Evolutionary conservation across 2,888 invertebrate genomes (phyloP), one percentile per base, ranked within the genome.

Genomic region (Atrina japonica): DNA sequence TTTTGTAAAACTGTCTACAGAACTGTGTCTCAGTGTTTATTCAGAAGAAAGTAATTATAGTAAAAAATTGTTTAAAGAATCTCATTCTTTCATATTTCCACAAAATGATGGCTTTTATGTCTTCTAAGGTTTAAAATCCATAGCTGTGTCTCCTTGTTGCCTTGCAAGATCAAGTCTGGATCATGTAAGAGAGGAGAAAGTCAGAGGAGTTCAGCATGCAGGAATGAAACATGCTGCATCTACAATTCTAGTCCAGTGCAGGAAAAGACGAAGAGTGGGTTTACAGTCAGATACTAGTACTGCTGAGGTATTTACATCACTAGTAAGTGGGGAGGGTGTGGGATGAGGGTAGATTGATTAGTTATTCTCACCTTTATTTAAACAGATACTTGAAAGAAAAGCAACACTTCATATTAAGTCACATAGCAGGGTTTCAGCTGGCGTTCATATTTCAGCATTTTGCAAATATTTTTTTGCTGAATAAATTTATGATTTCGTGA

Each of bases 131-230:
- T 61, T 72, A 35, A 29, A 59, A 35, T 72, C 71, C n/a, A 45
- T 72, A 21, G 66, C 71, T 16, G 50, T 72, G 6, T 72, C 71
- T 14, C 67, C 66, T 1, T 72, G 71, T 52, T 72, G 71, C 27
- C 50, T 66, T 3, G 47, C 61, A 25, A 18, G 30, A 49, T 11
- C 40, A 25, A 9, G 29, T 49, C n/a, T 49, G 23, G 61, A 45
- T 11, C n/a, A 35, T 25, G 61, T 29, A 40, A 60, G 50, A 7
- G 16, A 27, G 1, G 61, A 61, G 35, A 49, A 49, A 29, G 29
- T 23, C 40, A 35, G 14, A 23, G 61, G 61, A 9, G n/a, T 27
- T 21, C 49, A 25, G n/a, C 29, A 49, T n/a, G 23, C 61, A 11
- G 49, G 61, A 5, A 61, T 30, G 35, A 61, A 61, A 23, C 61